phyloP scores from a whole-genome alignment of 2,888 invertebrate genomes.

The Rotaria magnacalcarata region DNA sequence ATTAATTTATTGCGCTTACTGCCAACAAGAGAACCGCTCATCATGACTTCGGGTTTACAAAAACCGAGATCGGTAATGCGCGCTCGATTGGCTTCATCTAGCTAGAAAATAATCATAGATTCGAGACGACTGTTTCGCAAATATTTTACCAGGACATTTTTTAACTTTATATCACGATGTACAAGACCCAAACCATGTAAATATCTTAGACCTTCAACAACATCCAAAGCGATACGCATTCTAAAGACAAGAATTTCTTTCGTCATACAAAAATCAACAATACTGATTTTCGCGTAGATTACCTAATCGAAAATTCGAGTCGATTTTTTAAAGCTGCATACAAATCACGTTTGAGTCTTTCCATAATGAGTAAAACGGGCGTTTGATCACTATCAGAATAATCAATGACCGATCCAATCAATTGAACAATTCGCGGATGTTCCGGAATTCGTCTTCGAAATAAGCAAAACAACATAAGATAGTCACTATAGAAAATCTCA shows the following conservation, averaged over 20 bases:
- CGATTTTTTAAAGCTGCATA: slow-evolving; percentile 72
- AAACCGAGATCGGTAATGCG: slow-evolving; percentile 82
- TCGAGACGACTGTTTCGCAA: background rate
- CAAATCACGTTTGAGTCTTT: slow-evolving; percentile 70
- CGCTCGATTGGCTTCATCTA: slow-evolving; percentile 71
- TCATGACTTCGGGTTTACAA: slow-evolving; percentile 81
- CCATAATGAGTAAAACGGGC: slow-evolving; percentile 76
- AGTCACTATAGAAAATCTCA: too few relatives aligned
- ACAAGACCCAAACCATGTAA: slow-evolving; percentile 81
- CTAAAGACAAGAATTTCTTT: background rate
- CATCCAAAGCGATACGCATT: slow-evolving; percentile 3
- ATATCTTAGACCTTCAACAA: slow-evolving; percentile 63
- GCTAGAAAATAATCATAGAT: slow-evolving; percentile 53
- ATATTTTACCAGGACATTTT: slow-evolving; percentile 71
- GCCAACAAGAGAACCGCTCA: slow-evolving; percentile 79
- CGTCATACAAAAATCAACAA: too few relatives aligned
- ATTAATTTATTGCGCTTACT: slow-evolving; percentile 46
- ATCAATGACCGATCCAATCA: slow-evolving; percentile 47
- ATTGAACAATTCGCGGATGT: slow-evolving; percentile 68
- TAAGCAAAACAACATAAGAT: background rate
- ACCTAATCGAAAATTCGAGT: slow-evolving; percentile 56
- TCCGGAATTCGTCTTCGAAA: slow-evolving; percentile 53
- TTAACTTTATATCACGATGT: slow-evolving; percentile 81
- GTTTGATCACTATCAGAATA: slow-evolving; percentile 7
- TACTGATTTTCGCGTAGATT: too few relatives aligned